A percentile compares a stretch with the other conserved stretches of the same genome.
Evolutionary conservation across 1,140 invertebrate genomes (phyloP).

Genomic region (Diploscapter pachys): DNA sequence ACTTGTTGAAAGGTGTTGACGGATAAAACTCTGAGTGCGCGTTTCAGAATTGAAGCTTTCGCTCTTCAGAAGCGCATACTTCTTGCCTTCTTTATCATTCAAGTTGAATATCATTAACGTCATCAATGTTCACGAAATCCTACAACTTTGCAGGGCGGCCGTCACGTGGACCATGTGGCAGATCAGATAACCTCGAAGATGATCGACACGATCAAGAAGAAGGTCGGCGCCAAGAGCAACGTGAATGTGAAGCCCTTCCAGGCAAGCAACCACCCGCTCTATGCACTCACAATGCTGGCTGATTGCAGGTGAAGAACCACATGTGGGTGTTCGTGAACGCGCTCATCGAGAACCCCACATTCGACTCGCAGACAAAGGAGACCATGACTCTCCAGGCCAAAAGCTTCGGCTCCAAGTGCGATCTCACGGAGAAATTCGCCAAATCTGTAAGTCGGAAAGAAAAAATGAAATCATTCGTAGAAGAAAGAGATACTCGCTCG

Average conservation of each 20-base stretch:
- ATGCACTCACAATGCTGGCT: not conserved
- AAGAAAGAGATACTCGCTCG: too few species aligned
- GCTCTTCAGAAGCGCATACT: too few species aligned
- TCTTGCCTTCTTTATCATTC: too few species aligned
- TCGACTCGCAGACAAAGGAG: slow-evolving; percentile 97
- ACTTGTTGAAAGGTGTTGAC: too few species aligned
- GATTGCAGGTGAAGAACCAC: slow-evolving; percentile 84
- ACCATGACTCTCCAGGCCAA: slow-evolving; percentile 94
- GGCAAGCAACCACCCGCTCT: slow-evolving; percentile 5
- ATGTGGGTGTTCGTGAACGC: slow-evolving; percentile 98
- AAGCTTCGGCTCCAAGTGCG: slow-evolving; percentile 91
- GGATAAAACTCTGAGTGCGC: too few species aligned
- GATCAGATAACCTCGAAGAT: slow-evolving; percentile 82
- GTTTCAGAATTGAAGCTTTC: too few species aligned
- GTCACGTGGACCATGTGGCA: slow-evolving; percentile 90
- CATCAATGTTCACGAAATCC: too few species aligned
- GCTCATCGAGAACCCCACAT: slow-evolving; percentile 96
- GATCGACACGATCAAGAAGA: slow-evolving; percentile 79
- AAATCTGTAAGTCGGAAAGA: slow-evolving; percentile 69
- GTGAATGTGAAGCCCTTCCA: slow-evolving; percentile 73
- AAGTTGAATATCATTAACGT: too few species aligned
- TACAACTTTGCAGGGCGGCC: slow-evolving; percentile 70
- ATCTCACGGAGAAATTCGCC: slow-evolving; percentile 84
- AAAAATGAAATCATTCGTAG: slow-evolving; percentile 31
- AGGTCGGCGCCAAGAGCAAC: slow-evolving; percentile 75